These are phyloP conservation scores for Toxotes jaculatrix DNA, from an alignment of 2,113 vertebrate species.

Conservation along the genomic window DNA sequence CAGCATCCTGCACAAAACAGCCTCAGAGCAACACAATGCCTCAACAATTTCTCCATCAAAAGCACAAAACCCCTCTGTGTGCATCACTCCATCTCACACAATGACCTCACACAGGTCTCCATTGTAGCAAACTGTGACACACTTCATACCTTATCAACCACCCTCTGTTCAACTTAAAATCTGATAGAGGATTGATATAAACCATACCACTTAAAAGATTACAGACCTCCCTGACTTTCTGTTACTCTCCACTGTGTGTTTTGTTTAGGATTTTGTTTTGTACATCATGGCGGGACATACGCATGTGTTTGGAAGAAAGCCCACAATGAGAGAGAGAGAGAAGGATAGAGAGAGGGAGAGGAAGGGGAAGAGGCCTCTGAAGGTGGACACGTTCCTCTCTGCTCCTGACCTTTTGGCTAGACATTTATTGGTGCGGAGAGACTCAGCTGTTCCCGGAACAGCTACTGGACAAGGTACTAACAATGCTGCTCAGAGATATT, in stretches of 20 bases:
- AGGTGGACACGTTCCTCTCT: constrained; percentile 92
- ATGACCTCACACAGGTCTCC: constrained; percentile 83
- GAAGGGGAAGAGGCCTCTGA: constrained; percentile 84
- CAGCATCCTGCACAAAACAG: constrained; percentile 78
- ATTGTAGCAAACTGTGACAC: constrained; percentile 85
- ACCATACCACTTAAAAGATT: constrained; percentile 67
- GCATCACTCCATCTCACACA: constrained; percentile 78
- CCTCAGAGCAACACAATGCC: constrained; percentile 74
- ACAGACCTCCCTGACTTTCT: constrained; percentile 77
- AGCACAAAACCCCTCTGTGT: constrained; percentile 71
- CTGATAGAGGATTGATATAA: constrained; percentile 68
- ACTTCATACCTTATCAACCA: constrained; percentile 78
- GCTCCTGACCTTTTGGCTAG: constrained; percentile 91
- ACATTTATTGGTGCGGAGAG: constrained; percentile 89
- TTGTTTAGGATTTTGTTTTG: constrained; percentile 91
- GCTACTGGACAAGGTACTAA: constrained; percentile 79
- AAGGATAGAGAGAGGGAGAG: constrained; percentile 85
- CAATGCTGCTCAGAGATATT: neutral
- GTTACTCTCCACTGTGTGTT: constrained; percentile 55
- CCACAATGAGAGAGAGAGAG: constrained; percentile 84
- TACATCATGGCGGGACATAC: constrained; percentile 92
- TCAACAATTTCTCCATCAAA: constrained; percentile 65
- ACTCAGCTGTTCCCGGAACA: constrained; percentile 79
- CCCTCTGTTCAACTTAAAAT: constrained; percentile 71
- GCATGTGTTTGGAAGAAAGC: constrained; percentile 90